Conservation (phyloP, 2,888 invertebrate species). For the Smittia sp. region DNA sequence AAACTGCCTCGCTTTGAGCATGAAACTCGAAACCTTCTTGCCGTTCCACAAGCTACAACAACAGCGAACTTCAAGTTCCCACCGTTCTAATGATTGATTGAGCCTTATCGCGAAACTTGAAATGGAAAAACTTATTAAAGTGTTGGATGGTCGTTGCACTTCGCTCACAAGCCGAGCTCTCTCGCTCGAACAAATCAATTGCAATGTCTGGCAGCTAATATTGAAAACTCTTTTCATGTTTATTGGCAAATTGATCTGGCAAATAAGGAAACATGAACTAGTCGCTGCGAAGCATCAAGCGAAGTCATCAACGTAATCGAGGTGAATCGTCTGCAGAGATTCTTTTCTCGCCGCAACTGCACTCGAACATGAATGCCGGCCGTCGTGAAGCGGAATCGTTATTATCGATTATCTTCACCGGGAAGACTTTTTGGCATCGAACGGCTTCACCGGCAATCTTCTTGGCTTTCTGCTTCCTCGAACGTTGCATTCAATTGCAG, state of each 20-base stretch:
- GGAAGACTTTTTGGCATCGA: background rate
- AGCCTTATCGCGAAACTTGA: slow-evolving; percentile 23
- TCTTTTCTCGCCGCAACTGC: too few species aligned
- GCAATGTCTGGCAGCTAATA: background rate
- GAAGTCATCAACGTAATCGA: too few species aligned
- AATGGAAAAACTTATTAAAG: too few species aligned
- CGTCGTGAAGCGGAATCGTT: background rate
- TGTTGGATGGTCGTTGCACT: slow-evolving; percentile 19
- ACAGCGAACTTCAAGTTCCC: background rate
- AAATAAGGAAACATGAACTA: background rate
- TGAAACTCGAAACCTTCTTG: background rate
- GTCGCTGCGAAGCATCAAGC: too few species aligned
- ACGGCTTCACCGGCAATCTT: background rate
- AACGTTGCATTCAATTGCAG: slow-evolving; percentile 29
- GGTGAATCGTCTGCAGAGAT: too few species aligned
- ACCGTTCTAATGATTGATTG: slow-evolving; percentile 11
- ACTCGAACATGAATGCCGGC: too few species aligned
- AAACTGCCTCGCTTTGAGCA: background rate
- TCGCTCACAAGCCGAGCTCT: too few species aligned
- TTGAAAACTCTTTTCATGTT: background rate
- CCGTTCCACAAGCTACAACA: background rate
- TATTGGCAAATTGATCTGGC: background rate
- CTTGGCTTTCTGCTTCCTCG: slow-evolving; percentile 18
- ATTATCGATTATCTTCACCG: background rate
- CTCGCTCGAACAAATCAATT: too few species aligned